Evolutionary conservation across 2,888 invertebrate species (phyloP).

Genomic region (Matsumyia berberina): DNA sequence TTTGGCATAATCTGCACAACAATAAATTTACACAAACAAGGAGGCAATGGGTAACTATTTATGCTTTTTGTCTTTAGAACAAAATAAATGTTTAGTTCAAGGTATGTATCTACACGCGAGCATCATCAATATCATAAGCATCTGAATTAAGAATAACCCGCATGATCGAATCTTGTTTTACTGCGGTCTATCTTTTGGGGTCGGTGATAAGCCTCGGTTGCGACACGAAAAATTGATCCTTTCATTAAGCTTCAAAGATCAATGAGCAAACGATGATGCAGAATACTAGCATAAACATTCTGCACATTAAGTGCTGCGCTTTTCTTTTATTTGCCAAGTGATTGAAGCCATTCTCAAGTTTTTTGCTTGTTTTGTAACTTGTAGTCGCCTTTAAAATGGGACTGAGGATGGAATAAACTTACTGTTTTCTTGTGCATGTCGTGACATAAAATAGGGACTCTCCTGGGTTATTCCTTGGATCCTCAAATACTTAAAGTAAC

Average conservation of each 20-base stretch:
- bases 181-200: slow-evolving; percentile 20
- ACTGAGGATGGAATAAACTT: no score
- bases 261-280: not conserved
- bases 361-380: no score
- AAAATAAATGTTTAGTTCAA: slow-evolving; percentile 20
- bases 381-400: no score
- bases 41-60: slow-evolving; percentile 23
- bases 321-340: no score
- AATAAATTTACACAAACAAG: slow-evolving; percentile 70
- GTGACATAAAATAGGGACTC: no score
- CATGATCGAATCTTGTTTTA: slow-evolving; percentile 42
- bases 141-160: slow-evolving; percentile 25
- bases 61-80: slow-evolving; percentile 9
- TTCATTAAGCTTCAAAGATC: slow-evolving; percentile 26
- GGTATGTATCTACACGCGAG: slow-evolving; percentile 42
- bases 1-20: slow-evolving; percentile 73
- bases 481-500: no score
- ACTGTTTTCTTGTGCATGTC: no score
- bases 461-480: no score
- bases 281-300: no score
- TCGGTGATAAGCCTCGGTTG: slow-evolving; percentile 27
- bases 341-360: no score
- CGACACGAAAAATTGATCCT: slow-evolving; percentile 27
- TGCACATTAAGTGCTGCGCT: no score
- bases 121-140: slow-evolving; percentile 10